These are phyloP conservation scores for Dolichoris vasculosae DNA, from an alignment of 1,140 invertebrate genomes.

Conservation along the genomic window DNA sequence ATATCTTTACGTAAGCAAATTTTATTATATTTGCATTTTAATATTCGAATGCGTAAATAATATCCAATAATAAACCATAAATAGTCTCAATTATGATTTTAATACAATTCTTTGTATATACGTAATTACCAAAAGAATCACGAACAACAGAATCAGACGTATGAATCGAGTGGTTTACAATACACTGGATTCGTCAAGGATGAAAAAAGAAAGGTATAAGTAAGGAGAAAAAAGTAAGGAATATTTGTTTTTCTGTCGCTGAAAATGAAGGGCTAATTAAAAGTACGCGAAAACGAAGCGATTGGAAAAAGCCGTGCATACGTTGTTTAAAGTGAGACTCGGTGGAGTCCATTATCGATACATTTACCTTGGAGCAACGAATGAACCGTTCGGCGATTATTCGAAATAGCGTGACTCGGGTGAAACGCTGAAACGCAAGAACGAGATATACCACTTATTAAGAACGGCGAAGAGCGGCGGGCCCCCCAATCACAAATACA, in stretches of 20 bases:
- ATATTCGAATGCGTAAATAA: neutral
- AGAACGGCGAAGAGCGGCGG: neutral
- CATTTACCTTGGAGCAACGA: neutral
- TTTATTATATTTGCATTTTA: neutral
- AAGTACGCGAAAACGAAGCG: neutral
- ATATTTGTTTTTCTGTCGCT: too few species aligned
- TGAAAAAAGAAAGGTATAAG: neutral
- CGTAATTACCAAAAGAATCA: too few species aligned
- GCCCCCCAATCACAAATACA: neutral
- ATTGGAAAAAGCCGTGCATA: neutral
- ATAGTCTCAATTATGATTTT: too few species aligned
- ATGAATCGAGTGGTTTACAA: too few species aligned
- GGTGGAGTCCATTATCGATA: conserved; percentile 40
- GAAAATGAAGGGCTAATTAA: too few species aligned
- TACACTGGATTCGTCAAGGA: too few species aligned
- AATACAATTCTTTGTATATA: too few species aligned
- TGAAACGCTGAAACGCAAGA: neutral
- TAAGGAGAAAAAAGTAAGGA: too few species aligned
- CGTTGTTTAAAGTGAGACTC: conserved; percentile 17
- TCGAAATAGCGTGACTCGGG: conserved; percentile 49
- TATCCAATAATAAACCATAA: neutral
- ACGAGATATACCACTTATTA: conserved; percentile 14
- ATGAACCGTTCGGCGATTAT: conserved; percentile 33
- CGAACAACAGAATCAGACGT: too few species aligned
- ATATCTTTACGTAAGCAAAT: neutral